Percentiles rank a stretch among this genome's conserved stretches.
Evolutionary conservation across 1,140 invertebrate genomes (phyloP).

Genomic region (Drosophila equinoxialis): DNA sequence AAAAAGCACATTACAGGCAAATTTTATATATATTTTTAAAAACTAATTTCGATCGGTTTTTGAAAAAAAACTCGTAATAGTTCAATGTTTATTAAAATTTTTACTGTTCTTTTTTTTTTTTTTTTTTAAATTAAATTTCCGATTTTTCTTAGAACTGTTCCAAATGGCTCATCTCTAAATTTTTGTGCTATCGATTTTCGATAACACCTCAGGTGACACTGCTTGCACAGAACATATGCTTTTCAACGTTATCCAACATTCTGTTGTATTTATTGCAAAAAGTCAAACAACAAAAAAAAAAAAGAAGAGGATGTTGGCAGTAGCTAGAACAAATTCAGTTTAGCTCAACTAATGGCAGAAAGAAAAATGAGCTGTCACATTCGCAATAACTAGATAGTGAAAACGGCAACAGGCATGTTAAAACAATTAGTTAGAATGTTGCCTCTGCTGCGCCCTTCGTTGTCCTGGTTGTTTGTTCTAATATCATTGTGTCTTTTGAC

Average conservation of each 20-base stretch:
- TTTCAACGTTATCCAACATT: conserved; percentile 20
- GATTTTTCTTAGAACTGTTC: no score
- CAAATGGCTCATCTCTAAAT: background rate
- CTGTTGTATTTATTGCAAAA: conserved; percentile 22
- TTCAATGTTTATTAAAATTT: no score
- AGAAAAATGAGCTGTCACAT: conserved; percentile 49
- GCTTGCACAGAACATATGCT: conserved; percentile 2
- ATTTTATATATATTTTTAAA: no score
- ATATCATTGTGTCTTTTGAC: conserved; percentile 52
- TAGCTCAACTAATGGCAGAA: conserved; percentile 25
- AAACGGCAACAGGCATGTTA: conserved; percentile 40
- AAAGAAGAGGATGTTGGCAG: conserved; percentile 16
- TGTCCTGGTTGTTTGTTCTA: conserved; percentile 58
- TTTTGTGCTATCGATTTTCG: background rate
- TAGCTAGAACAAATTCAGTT: conserved; percentile 24
- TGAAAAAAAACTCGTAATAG: no score
- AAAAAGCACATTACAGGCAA: no score
- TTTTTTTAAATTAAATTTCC: no score
- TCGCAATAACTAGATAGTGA: conserved; percentile 7
- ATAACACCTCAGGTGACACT: no score
- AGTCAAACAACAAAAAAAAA: conserved; percentile 46
- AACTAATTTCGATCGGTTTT: no score
- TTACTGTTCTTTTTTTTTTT: no score
- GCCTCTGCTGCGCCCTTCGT: conserved; percentile 56
- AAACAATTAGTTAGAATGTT: conserved; percentile 70